Evolutionary conservation across 2,888 invertebrate genomes (phyloP).

Genomic region (Pachliopta kotzebuea): DNA sequence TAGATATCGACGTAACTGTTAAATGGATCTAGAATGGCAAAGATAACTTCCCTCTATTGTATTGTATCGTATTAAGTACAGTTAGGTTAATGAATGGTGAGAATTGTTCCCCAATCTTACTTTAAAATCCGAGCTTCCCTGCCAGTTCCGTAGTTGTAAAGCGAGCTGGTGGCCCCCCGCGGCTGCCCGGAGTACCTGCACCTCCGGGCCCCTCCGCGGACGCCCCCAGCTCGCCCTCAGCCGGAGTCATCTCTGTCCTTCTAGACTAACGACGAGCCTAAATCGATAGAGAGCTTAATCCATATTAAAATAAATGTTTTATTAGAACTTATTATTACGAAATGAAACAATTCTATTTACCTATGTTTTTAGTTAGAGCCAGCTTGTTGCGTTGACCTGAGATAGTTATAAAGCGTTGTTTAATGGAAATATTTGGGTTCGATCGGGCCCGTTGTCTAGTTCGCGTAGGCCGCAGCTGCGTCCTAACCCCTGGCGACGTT

Average conservation of each 20-base stretch:
- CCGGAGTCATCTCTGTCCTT: slow-evolving; percentile 61
- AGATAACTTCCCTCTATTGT: slow-evolving; percentile 49
- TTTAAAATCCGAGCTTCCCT: slow-evolving; percentile 48
- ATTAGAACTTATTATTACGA: slow-evolving; percentile 56
- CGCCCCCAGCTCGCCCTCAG: slow-evolving; percentile 5
- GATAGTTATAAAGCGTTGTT: slow-evolving; percentile 57
- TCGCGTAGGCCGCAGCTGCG: slow-evolving; percentile 45
- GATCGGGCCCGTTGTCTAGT: neutral
- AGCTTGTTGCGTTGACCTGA: slow-evolving; percentile 72
- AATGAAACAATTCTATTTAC: slow-evolving; percentile 65
- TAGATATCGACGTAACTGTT: slow-evolving; percentile 55
- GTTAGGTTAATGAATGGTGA: slow-evolving; percentile 41
- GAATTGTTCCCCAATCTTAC: slow-evolving; percentile 43
- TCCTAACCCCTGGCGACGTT: slow-evolving; percentile 45
- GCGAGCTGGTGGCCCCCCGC: slow-evolving; percentile 34
- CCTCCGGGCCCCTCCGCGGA: slow-evolving; percentile 3
- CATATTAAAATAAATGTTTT: slow-evolving; percentile 72
- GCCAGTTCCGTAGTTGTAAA: slow-evolving; percentile 34
- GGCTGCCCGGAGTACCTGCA: slow-evolving; percentile 25
- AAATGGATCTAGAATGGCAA: slow-evolving; percentile 56
- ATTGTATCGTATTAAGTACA: slow-evolving; percentile 25
- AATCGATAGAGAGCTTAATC: slow-evolving; percentile 76
- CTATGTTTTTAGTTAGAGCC: slow-evolving; percentile 71
- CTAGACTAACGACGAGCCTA: slow-evolving; percentile 71
- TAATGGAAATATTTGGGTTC: slow-evolving; percentile 10